Conservation (phyloP, 2,113 vertebrate genomes). For the Pipra filicauda region DNA sequence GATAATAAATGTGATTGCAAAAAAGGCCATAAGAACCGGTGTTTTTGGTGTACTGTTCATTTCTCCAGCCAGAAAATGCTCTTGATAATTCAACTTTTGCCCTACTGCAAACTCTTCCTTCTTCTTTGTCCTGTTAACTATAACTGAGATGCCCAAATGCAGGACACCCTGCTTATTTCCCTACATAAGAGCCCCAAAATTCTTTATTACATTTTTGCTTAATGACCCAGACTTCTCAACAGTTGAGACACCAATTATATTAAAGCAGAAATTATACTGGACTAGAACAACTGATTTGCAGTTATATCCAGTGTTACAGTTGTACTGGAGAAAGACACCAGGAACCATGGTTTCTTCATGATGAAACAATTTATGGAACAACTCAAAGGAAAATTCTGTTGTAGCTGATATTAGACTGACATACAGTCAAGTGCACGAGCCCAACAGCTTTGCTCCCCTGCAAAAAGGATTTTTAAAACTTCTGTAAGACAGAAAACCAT, state of each 20-base stretch:
- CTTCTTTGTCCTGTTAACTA: neutral
- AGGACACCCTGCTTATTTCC: neutral
- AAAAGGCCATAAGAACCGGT: neutral
- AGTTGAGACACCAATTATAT: neutral
- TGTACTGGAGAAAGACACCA: neutral
- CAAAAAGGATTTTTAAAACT: neutral
- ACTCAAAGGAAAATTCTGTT: neutral
- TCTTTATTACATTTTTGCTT: neutral
- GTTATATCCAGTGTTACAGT: neutral
- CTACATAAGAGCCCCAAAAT: neutral
- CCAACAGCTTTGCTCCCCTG: neutral
- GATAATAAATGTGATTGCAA: neutral
- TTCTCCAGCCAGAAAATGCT: neutral
- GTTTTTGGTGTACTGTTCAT: neutral
- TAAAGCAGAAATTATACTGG: neutral
- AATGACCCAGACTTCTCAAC: neutral
- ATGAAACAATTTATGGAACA: neutral
- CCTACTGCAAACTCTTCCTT: neutral
- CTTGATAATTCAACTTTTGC: neutral
- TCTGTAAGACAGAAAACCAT: neutral
- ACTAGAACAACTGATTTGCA: neutral
- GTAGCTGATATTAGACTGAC: neutral
- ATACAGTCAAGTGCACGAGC: neutral
- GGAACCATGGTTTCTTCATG: neutral
- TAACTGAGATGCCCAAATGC: neutral